Evolutionary conservation across 2,888 invertebrate species (phyloP), one percentile per base, ranked within the genome.

Genomic region (Cylloceria caligata): DNA sequence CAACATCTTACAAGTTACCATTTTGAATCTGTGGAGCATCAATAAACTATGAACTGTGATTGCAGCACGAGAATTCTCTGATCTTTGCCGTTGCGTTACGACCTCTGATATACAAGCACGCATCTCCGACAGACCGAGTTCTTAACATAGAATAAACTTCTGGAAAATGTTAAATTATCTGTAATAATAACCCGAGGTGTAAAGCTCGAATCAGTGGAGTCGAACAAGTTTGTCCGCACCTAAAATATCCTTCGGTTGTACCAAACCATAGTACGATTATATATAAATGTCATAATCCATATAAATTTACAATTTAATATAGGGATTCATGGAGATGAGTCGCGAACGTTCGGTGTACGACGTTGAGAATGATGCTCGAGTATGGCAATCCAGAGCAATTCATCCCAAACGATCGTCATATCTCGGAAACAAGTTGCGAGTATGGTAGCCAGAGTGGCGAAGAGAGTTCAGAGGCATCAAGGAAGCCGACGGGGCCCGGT

Each of bases 361-460:
- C 16, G 39, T 39, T 39, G 69, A 42, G 36, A 69, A 34, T 24
- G 19, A 7, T 19, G 42, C 57, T 45, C 30, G 55, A 13, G 52
- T 27, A 30, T 36, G 45, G 13, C 47, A 64, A 72, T 52, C 64
- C 30, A 57, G 78, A 80, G 82, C 69, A 80, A 67, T 83, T 85
- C 76, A 83, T 81, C 75, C 75, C 83, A 83, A 79, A 76, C 45
- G 67, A 75, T 82, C 67, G 71, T 86, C 80, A 81, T 81, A 84
- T 80, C 71, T 60, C 52, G 42, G 60, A 75, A 75, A 62, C 34
- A 11, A 27, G 45, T 45, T 71, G 74, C 62, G 16, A 27, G 34
- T 47, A 72, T 72, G 24, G 55, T 19, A 9, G 34, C 67, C 47
- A 36, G 67, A 13, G 55, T 57, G 27, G 49, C 9, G 52, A 27